Conservation (phyloP, 2,888 invertebrate genomes). For the Nomada hirtipes region DNA sequence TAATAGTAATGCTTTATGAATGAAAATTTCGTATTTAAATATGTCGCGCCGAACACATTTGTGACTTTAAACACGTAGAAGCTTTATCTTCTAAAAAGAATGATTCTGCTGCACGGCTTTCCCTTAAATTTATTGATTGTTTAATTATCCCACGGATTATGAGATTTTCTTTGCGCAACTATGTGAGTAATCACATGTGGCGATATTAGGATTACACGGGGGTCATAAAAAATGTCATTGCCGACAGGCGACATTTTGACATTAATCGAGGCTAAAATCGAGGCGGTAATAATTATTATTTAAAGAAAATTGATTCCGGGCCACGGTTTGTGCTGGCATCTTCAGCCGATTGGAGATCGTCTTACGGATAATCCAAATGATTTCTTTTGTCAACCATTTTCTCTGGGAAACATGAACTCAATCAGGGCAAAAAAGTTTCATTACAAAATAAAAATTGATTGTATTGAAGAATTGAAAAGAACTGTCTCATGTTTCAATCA, state of each 20-base stretch:
- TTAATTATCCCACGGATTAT: not conserved
- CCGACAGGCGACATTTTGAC: conserved; percentile 10
- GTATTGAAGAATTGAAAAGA: no score
- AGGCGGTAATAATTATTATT: not conserved
- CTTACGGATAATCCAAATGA: not conserved
- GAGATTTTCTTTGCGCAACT: not conserved
- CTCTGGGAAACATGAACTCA: not conserved
- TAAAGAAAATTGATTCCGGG: not conserved
- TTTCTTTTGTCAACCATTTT: not conserved
- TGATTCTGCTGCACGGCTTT: not conserved
- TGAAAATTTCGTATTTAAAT: not conserved
- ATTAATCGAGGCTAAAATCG: conserved; percentile 21
- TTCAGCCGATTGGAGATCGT: not conserved
- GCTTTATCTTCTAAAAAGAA: not conserved
- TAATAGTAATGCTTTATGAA: not conserved
- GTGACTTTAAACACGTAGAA: not conserved
- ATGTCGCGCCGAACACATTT: not conserved
- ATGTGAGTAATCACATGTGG: conserved; percentile 29
- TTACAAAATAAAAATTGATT: not conserved
- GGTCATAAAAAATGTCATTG: conserved; percentile 7
- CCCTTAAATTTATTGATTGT: not conserved
- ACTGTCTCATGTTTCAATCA: not conserved
- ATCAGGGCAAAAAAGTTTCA: not conserved
- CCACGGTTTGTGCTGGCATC: not conserved
- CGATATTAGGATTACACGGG: not conserved